These are phyloP conservation scores for Orchestia grillus DNA, from an alignment of 1,140 invertebrate species.

Conservation along the genomic window DNA sequence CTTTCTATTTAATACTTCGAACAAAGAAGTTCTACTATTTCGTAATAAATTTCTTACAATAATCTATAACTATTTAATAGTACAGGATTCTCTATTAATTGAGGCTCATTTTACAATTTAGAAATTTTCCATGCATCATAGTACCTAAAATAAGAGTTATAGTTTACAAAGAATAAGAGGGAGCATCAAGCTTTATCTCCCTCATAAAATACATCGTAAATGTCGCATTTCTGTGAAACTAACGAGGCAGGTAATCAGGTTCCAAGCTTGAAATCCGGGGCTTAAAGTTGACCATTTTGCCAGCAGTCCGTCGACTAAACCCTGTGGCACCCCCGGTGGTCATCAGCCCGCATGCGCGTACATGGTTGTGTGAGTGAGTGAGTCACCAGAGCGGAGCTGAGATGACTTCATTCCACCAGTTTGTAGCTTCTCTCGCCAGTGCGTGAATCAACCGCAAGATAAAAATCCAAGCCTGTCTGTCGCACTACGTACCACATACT, in stretches of 20 bases:
- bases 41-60: neutral
- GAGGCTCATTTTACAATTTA: too few species aligned
- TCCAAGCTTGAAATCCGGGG: neutral
- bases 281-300: neutral
- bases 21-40: neutral
- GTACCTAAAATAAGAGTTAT: neutral
- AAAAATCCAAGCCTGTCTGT: neutral
- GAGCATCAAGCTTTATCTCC: neutral
- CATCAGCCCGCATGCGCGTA: neutral
- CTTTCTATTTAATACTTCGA: neutral
- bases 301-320: neutral
- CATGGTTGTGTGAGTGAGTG: neutral
- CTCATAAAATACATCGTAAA: neutral
- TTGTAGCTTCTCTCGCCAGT: neutral
- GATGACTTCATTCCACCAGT: neutral
- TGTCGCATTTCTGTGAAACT: neutral
- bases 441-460: neutral
- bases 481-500: neutral
- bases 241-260: neutral
- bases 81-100: neutral
- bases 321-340: neutral
- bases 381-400: neutral
- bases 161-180: neutral
- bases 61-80: neutral
- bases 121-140: neutral